Percentiles rank a stretch among this genome's conserved stretches.
phyloP scores from a whole-genome alignment of 1,140 invertebrate species.

The Paramacrobiotus metropolitanus region DNA sequence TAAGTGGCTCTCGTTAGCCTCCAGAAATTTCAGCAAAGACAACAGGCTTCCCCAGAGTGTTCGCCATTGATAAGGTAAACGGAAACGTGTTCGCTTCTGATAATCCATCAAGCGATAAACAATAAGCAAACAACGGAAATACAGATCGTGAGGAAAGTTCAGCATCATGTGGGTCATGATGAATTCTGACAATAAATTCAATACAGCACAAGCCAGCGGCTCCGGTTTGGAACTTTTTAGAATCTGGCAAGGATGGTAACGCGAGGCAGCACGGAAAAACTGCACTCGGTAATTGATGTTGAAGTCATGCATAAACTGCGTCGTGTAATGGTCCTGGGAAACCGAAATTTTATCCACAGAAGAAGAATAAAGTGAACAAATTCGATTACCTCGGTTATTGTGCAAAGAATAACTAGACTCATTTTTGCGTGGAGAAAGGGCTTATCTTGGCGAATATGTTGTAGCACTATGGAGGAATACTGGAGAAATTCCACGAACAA shows the following conservation, averaged over 20 bases:
- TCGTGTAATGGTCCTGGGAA: slow-evolving; percentile 5
- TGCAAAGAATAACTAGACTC: not conserved
- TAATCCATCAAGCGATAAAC: slow-evolving; percentile 2
- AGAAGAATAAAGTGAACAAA: not conserved
- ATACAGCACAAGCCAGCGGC: not conserved
- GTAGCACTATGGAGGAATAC: not conserved
- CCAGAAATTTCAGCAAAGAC: not conserved
- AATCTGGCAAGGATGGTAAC: slow-evolving; percentile 1
- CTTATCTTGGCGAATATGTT: not conserved
- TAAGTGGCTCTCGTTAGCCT: not conserved
- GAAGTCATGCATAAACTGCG: slow-evolving; percentile 5
- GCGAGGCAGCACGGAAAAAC: not conserved
- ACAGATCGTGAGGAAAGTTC: not conserved
- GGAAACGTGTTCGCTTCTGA: slow-evolving; percentile 1
- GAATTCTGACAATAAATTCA: not conserved
- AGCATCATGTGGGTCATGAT: slow-evolving; percentile 1
- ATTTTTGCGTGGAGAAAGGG: not conserved
- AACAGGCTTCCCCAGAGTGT: not conserved
- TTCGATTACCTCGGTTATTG: not conserved
- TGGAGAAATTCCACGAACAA: slow-evolving; percentile 1
- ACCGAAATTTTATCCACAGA: not conserved
- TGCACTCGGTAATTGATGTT: slow-evolving; percentile 2
- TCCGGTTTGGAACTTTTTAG: not conserved
- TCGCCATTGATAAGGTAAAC: slow-evolving; percentile 1
- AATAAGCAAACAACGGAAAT: not conserved